Percentiles rank a stretch among this genome's conserved stretches.
Conservation (phyloP, 2,797 vertebrate genomes). For the Triplophysa bombifrons region DNA sequence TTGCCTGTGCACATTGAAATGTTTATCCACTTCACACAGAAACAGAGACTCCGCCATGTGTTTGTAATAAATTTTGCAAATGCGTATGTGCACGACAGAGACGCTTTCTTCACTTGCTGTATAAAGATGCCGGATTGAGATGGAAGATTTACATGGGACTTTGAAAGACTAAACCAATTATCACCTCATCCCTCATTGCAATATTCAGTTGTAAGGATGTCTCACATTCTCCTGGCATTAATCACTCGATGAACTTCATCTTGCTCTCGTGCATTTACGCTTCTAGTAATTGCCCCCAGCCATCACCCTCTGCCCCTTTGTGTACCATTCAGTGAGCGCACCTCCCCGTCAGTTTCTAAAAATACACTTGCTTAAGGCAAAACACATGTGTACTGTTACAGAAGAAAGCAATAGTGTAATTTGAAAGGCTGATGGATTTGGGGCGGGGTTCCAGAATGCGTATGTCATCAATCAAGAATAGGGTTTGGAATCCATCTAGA, state of each 20-base stretch:
- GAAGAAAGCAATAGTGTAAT: conserved; percentile 44
- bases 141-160: conserved; percentile 16
- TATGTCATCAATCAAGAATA: conserved; percentile 30
- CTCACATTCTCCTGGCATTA: conserved; percentile 40
- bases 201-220: conserved; percentile 21
- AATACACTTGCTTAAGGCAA: conserved; percentile 55
- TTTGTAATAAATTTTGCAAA: conserved; percentile 46
- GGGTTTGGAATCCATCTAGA: not conserved
- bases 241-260: conserved; percentile 24
- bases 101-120: conserved; percentile 36
- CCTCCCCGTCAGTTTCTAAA: conserved; percentile 53
- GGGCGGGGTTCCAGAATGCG: conserved; percentile 25
- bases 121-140: conserved; percentile 28
- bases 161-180: conserved; percentile 38
- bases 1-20: conserved; percentile 38
- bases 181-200: conserved; percentile 27
- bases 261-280: conserved; percentile 45
- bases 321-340: conserved; percentile 46
- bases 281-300: conserved; percentile 45
- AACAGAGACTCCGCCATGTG: conserved; percentile 46
- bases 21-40: conserved; percentile 46
- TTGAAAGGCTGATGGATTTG: conserved; percentile 43
- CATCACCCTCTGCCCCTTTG: conserved; percentile 42
- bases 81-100: conserved; percentile 37
- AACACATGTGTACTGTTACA: conserved; percentile 55